These are phyloP conservation scores for Gymnoscelis rufifasciata DNA, from an alignment of 2,888 invertebrate species.

Conservation along the genomic window DNA sequence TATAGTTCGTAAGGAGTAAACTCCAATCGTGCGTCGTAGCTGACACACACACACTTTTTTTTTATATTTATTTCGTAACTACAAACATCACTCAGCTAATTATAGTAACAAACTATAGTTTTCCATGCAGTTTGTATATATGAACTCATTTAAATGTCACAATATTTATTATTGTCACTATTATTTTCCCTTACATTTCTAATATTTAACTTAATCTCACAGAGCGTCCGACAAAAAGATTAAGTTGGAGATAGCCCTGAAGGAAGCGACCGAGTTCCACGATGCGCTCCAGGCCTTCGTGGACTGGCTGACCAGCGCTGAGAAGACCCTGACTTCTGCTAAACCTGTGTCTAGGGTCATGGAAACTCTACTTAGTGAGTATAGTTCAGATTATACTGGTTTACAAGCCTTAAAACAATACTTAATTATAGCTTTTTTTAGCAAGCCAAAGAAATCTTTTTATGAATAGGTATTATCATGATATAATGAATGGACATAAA, in stretches of 20 bases:
- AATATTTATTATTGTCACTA: neutral
- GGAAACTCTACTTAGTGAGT: constrained; percentile 87
- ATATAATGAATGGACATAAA: no score
- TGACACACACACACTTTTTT: no score
- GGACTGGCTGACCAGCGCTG: constrained; percentile 97
- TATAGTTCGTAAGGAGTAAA: no score
- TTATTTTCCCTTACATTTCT: neutral
- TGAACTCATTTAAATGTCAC: neutral
- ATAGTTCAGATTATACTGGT: neutral
- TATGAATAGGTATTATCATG: no score
- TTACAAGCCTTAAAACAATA: no score
- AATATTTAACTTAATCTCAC: neutral
- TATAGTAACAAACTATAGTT: no score
- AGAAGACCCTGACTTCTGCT: constrained; percentile 91
- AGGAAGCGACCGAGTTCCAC: constrained; percentile 98
- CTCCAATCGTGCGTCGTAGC: no score
- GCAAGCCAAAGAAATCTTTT: no score
- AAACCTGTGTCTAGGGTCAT: constrained; percentile 96
- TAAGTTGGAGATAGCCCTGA: constrained; percentile 97
- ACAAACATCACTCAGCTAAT: no score
- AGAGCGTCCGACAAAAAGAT: constrained; percentile 98
- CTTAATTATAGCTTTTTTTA: no score
- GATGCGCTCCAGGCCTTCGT: constrained; percentile 96
- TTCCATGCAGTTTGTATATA: no score
- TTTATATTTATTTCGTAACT: no score